Base-by-base conservation (phyloP, 1,140 invertebrate species). In the Goniozus legneri region DNA sequence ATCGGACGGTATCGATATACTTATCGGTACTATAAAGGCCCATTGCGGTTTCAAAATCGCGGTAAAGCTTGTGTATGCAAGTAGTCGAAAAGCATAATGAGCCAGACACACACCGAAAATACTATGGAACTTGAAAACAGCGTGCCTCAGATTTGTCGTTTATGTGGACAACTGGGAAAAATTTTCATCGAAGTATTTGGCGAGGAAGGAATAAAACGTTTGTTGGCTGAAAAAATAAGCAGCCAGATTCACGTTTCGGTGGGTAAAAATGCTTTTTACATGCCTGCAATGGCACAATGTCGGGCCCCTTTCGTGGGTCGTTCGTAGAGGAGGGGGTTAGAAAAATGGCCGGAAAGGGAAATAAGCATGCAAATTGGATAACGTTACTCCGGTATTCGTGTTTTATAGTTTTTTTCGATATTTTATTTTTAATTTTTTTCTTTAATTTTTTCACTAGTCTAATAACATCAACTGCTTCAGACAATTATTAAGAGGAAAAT, bases 211-310 rank as follows among this genome's bases (percentile, higher is more conserved):
- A 49, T 56, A 2, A 72, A 64, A 14, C 52, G 73, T 12, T 63
- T 60, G 12, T 55, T 76, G 12, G 64, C 65, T 6, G 34, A 61
- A 6, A 76, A 75, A 44, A 76, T 76, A 2, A 59, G 67, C 6
- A 47, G 58, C 6, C 73, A 67, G 63, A 70, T 76, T 41, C 71
- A 74, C 57, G 74, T 76, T 54, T 8, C 69, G 69, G 73, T 76
- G 32, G 73, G 69, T 69, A 27, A 27, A 4, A 8, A 33, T 33
- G 7, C 8, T 18, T 13, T 27, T 4, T 27, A 30, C 4, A 10
- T 16, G 36, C n/a, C n/a, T n/a, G n/a, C n/a, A n/a, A n/a, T n/a
- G n/a, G n/a, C n/a, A n/a, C n/a, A 10, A 18, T 15, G 20, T 10
- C n/a, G 37, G 44, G 39, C 43, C 48, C 48, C 21, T 12, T 19